A percentile compares a stretch with the other conserved stretches of the same genome.
phyloP scores from a whole-genome alignment of 2,888 invertebrate genomes.

The Homarus gammarus region DNA sequence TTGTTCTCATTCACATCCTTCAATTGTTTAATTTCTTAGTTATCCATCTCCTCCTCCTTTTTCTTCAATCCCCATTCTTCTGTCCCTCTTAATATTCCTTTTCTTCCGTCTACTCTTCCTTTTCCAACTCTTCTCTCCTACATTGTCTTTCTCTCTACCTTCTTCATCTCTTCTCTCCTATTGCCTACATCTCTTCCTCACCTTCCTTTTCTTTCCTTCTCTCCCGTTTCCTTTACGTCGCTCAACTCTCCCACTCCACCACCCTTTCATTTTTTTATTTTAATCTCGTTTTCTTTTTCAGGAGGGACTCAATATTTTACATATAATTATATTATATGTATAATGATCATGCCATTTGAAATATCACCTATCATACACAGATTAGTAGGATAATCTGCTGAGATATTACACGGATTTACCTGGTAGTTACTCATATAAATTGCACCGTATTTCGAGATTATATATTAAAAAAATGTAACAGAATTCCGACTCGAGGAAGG shows the following conservation, averaged over 20 bases:
- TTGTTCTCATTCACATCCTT: too few relatives aligned
- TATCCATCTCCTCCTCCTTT: not conserved
- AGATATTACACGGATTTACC: constrained; percentile 18
- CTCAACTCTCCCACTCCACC: not conserved
- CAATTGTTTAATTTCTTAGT: too few relatives aligned
- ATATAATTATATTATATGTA: constrained; percentile 34
- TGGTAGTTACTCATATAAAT: constrained; percentile 46
- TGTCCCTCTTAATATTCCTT: not conserved
- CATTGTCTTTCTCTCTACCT: too few relatives aligned
- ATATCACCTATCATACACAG: constrained; percentile 49
- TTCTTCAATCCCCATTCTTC: not conserved
- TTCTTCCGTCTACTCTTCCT: not conserved
- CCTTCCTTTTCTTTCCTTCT: not conserved
- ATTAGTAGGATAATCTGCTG: constrained; percentile 38
- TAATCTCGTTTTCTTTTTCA: constrained; percentile 4
- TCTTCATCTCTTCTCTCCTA: too few relatives aligned
- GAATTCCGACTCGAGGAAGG: not conserved
- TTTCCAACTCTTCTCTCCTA: not conserved
- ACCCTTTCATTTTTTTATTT: constrained; percentile 2
- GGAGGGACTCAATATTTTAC: constrained; percentile 15
- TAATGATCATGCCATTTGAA: constrained; percentile 36
- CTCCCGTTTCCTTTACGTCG: not conserved
- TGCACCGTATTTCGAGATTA: constrained; percentile 45
- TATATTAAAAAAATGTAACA: constrained; percentile 20
- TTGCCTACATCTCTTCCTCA: not conserved